Evolutionary conservation across 2,888 invertebrate species (phyloP), one percentile per base, ranked within the genome.

Genomic region (Hofmannophila pseudospretella): DNA sequence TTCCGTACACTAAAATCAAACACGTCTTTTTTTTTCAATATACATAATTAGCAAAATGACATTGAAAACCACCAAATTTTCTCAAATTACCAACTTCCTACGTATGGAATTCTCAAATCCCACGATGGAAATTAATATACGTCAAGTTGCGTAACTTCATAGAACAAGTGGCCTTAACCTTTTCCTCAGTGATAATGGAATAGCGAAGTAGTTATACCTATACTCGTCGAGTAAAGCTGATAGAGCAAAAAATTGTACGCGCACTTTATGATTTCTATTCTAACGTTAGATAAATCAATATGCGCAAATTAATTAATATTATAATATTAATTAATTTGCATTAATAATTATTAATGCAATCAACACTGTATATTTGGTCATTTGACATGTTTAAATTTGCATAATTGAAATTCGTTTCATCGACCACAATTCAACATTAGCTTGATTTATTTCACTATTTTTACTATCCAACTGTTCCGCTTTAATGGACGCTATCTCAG

Each of bases 101-200:
- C 23, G 23, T n/a, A 12, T 11, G 12, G 27, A 11, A 29, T 29
- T 29, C 29, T 9, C n/a, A 5, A 29, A 42, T 40, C 11, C 34
- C 23, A 68, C 63, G 64, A 66, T 63, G 69, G 58, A 72, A 68
- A 73, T 70, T 63, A 66, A 58, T 58, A 47, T 44, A 42, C 32
- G 37, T 34, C 32, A 38, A 37, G 48, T 75, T 72, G 67, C 65
- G 67, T 73, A 68, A 75, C 46, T 35, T 51, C 54, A 61, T 60
- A 62, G 54, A 57, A 52, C 45, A 46, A 47, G 43, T 47, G 67
- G 61, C 75, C 77, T 77, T 76, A 56, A 79, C 77, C 73, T 77
- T 77, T 78, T 45, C 42, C 42, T 47, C 59, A 58, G 63, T 62
- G 67, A 66, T 51, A 53, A 48, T 39, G 44, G 47, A 51, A 49